Evolutionary conservation across 2,113 vertebrate genomes (phyloP), one percentile per base, ranked within the genome.

Genomic region (Gadus chalcogrammus): DNA sequence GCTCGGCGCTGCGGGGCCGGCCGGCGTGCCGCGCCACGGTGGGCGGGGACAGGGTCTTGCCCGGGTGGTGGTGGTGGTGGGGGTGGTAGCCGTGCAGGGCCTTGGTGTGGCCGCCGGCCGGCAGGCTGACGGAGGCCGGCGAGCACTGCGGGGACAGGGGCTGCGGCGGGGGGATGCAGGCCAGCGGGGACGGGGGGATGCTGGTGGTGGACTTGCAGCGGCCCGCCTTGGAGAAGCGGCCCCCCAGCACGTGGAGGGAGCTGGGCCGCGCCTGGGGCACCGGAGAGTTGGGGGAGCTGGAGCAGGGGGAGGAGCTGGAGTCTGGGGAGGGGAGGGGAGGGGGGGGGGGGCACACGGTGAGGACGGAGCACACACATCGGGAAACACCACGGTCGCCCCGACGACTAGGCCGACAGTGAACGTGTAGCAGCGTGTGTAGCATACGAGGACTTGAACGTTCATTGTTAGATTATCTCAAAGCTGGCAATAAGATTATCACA

Each of bases 201-300:
- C 94, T 97, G 92, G 93, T 96, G 80, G 93, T 95, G 67, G 95
- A 96, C 82, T 98, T 98, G 86, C 96, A 95, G 24, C 96, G 95
- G 2, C 93, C 94, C 0, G 92, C 87, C 83, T 95, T 97, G 61
- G 78, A 81, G 87, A 92, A 94, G 68, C 95, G 95, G 0, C 93
- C 95, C 74, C 93, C 95, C 74, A 98, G 80, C 64, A 97, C 96
- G 0, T 98, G 95, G 62, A 98, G 89, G 9, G 96, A 97, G 84
- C 94, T 98, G 75, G 97, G 97, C 4, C 97, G 94, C 64, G 94
- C 88, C 80, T 97, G 95, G 3, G 94, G 92, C 0, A 94, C 94
- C 0, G 97, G 96, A 0, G 97, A 98, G 28, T 94, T 96, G 0
- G 96, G 96, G 42, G 93, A 95, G 86, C 96, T 98, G 84, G 96